Evolutionary conservation across 2,888 invertebrate genomes (phyloP).

Genomic region (Mycogona germanica): DNA sequence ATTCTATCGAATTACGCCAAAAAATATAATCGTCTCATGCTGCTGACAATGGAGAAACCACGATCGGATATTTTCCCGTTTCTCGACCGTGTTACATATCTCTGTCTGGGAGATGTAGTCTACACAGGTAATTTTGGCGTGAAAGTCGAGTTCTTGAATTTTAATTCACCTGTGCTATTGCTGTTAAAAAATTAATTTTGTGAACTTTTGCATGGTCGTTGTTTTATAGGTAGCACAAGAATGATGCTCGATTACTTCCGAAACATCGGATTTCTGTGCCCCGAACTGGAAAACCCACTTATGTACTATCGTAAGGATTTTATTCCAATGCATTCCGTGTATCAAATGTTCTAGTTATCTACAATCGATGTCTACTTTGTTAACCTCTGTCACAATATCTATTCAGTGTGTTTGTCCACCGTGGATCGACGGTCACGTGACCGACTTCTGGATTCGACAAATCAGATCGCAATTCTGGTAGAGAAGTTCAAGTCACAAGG

Average conservation of each 20-base stretch:
- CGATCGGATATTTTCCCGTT: constrained; percentile 91
- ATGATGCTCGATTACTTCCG: constrained; percentile 91
- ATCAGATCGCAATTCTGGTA: constrained; percentile 80
- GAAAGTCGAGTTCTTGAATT: too few species aligned
- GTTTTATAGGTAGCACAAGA: constrained; percentile 71
- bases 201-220: background rate
- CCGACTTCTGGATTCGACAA: constrained; percentile 83
- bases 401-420: constrained; percentile 58
- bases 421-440: constrained; percentile 72
- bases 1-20: constrained; percentile 77
- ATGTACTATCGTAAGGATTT: constrained; percentile 85
- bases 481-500: constrained; percentile 85
- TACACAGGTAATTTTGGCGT: constrained; percentile 36
- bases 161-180: too few species aligned
- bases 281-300: constrained; percentile 91
- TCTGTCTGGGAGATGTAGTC: constrained; percentile 51
- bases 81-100: constrained; percentile 76
- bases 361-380: too few species aligned
- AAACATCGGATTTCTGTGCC: constrained; percentile 91
- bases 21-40: constrained; percentile 77
- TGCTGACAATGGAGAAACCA: constrained; percentile 86
- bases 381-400: too few species aligned
- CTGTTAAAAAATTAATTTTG: too few species aligned
- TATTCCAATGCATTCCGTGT: background rate
- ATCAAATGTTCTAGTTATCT: background rate